Evolutionary conservation across 1,140 invertebrate genomes (phyloP).

Genomic region (Diuraphis noxia): DNA sequence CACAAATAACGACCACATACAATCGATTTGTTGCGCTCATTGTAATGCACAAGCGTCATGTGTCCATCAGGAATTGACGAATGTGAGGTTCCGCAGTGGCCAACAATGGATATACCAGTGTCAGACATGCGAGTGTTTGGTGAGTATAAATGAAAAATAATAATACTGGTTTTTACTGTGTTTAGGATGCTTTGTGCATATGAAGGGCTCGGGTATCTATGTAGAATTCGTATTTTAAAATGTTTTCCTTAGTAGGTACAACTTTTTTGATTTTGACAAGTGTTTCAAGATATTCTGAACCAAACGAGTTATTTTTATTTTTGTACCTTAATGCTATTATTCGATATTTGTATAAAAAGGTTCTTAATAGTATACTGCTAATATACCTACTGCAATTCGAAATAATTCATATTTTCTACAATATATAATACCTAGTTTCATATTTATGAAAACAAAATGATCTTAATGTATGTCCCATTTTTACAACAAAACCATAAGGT

Average conservation of each 20-base stretch:
- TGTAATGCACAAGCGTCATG: constrained; percentile 74
- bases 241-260: background rate
- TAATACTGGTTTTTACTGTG: background rate
- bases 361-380: too few species aligned
- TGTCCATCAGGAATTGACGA: constrained; percentile 75
- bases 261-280: background rate
- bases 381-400: background rate
- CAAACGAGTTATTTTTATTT: background rate
- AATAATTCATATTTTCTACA: too few species aligned
- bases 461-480: too few species aligned
- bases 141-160: constrained; percentile 62
- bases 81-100: constrained; percentile 75
- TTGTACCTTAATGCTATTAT: background rate
- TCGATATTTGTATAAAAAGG: background rate
- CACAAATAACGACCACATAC: constrained; percentile 59
- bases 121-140: constrained; percentile 86
- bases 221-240: background rate
- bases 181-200: background rate
- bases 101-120: constrained; percentile 88
- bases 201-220: background rate
- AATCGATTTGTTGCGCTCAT: constrained; percentile 76
- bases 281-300: background rate
- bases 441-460: too few species aligned
- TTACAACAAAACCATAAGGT: too few species aligned
- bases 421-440: too few species aligned